Base-by-base conservation (phyloP, 2,888 invertebrate genomes). In the Limnephilus marmoratus region DNA sequence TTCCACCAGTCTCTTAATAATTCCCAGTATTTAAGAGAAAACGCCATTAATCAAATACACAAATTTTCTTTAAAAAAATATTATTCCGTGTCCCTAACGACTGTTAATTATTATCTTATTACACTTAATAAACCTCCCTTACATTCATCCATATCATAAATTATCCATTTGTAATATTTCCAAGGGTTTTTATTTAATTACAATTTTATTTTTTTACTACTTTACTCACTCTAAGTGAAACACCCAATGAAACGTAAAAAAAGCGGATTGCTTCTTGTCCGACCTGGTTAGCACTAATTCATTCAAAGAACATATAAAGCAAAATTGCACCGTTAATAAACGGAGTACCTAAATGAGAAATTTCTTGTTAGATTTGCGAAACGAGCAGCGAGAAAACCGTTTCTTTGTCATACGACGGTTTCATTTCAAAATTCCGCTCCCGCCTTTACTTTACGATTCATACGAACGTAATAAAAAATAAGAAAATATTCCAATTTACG, bases 401-500 rank as follows among this genome's bases (percentile, higher is more conserved):
- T 49, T 86, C 86, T 86, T 86, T 86, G 86, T 86, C 86, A 41
- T 86, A 41, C 86, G 41, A 49, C 86, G 15, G 86, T 86, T 86
- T 86, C 86, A 49, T 86, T 86, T 86, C 86, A 86, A 86, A 45
- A 86, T 86, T 86, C 86, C 18, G n/a, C 49, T 49, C 86, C 45
- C 86, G 86, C 86, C 86, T 86, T 45, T 45, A 45, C 45, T 86
- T 86, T 86, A 86, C 86, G 86, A 86, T 86, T 45, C 86, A 45
- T 45, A 86, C 45, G 86, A 86, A 86, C n/a, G 86, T 45, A 86
- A 86, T 86, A 86, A 86, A 86, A 86, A 86, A 86, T 13, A 86
- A 86, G 86, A 45, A 86, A 86, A 86, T 86, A 86, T 86, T 86
- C 86, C 86, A 86, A 86, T 86, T 86, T 86, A 86, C 49, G 86